Percentiles rank a stretch among this genome's conserved stretches.
These are phyloP conservation scores for Lemur catta DNA, from an alignment of 2,797 vertebrate genomes.

Conservation along the genomic window DNA sequence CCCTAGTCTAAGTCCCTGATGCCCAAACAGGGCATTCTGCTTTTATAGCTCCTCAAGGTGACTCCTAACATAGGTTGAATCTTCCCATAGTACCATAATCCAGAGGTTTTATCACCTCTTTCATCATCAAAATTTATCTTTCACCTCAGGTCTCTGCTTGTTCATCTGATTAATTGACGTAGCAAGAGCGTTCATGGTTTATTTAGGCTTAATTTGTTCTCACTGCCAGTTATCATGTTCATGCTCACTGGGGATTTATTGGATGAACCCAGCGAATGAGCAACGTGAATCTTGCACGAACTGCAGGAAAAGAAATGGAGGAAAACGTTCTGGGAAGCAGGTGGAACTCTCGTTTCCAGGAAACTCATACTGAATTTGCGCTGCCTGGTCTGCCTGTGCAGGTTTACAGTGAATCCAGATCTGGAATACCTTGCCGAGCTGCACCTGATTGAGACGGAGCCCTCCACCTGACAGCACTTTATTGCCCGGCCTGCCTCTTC, in stretches of 20 bases:
- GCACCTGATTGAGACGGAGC: background rate
- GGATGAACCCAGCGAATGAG: background rate
- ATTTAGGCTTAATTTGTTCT: conserved; percentile 13
- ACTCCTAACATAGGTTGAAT: background rate
- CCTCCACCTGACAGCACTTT: background rate
- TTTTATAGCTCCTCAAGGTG: background rate
- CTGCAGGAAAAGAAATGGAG: background rate
- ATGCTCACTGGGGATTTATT: background rate
- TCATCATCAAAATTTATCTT: conserved; percentile 1
- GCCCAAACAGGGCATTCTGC: background rate
- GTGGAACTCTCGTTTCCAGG: background rate
- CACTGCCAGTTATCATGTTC: background rate
- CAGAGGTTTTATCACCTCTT: background rate
- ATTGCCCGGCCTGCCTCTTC: background rate
- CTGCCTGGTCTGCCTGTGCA: fast-evolving
- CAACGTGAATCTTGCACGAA: fast-evolving
- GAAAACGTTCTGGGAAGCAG: background rate
- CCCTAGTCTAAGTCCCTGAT: background rate
- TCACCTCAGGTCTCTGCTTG: background rate
- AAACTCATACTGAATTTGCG: background rate
- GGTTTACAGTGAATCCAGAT: no score
- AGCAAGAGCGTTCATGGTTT: background rate
- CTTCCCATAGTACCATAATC: background rate
- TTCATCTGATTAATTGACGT: background rate
- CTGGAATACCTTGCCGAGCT: background rate